A percentile compares a stretch with the other conserved stretches of the same genome.
These are phyloP conservation scores for Rhodophaea formosa DNA, from an alignment of 2,888 invertebrate genomes.

Conservation along the genomic window DNA sequence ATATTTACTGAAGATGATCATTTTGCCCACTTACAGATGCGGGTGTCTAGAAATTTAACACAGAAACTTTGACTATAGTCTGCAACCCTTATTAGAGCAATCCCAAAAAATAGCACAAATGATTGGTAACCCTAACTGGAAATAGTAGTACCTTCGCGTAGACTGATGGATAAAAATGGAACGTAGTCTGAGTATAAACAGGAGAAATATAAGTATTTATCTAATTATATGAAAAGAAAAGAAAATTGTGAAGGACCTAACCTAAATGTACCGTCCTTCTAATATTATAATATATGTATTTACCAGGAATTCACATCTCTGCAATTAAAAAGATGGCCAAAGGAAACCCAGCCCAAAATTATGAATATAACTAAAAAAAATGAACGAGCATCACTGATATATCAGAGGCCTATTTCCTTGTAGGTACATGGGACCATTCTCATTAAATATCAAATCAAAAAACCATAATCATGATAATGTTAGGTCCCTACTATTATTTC, in stretches of 20 bases:
- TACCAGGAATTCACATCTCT: slow-evolving; percentile 10
- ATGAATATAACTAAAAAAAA: neutral
- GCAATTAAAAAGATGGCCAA: slow-evolving; percentile 18
- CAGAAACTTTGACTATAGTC: no score
- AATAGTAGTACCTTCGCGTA: slow-evolving; percentile 29
- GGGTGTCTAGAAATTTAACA: neutral
- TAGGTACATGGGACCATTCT: slow-evolving; percentile 75
- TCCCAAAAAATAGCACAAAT: neutral
- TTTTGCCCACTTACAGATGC: neutral
- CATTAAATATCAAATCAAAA: slow-evolving; percentile 69
- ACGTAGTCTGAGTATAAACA: slow-evolving; percentile 26
- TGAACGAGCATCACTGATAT: neutral
- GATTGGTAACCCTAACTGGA: slow-evolving; percentile 8
- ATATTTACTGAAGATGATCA: neutral
- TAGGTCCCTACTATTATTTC: slow-evolving; percentile 61
- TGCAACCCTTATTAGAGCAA: neutral
- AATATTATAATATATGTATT: slow-evolving; percentile 31
- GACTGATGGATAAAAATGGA: slow-evolving; percentile 43
- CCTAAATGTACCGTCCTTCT: slow-evolving; percentile 67
- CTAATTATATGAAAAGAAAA: slow-evolving; percentile 25
- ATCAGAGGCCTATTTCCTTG: slow-evolving; percentile 63
- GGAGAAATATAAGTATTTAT: slow-evolving; percentile 32
- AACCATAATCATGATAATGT: slow-evolving; percentile 69
- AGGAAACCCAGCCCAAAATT: neutral
- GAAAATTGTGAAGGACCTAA: slow-evolving; percentile 47